Evolutionary conservation across 2,888 invertebrate species (phyloP), one percentile per base, ranked within the genome.

Genomic region (Oscheius sp.): DNA sequence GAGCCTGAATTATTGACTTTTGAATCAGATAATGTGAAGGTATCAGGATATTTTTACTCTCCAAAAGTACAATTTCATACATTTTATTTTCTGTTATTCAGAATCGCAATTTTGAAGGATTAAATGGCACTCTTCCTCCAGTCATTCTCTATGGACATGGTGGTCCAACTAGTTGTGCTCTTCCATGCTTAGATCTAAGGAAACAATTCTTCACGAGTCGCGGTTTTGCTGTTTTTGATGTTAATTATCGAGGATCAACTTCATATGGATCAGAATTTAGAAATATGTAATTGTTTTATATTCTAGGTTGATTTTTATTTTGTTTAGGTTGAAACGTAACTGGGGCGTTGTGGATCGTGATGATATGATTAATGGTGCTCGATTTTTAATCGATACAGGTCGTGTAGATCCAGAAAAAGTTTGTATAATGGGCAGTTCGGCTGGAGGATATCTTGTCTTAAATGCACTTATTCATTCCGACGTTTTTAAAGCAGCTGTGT

Each of bases 191-290:
- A 9, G 84, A 85, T 70, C 72, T 87, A 30, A 84, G 83, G 70
- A 85, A 86, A 28, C 87, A 87, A 77, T 80, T 77, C 64, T 77
- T 75, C 67, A 80, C 79, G 1, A 72, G 72, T 0, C 67, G 79
- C 1, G 88, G 88, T n/a, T 86, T 87, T 75, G 88, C 87, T 17
- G 83, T 88, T 1, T 82, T 88, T 36, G 59, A 59, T 41, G 59
- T 88, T 6, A 86, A 88, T 77, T 88, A 88, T 75, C 77, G 88
- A 17, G 88, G 88, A 24, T 87, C 87, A 47, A 87, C 87, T 22
- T 87, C 88, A 5, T 87, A 85, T 74, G 88, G 88, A 22, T 82
- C 85, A 17, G 70, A 77, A 5, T 88, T 87, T 80, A 75, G 88
- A 30, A 78, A 86, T 56, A 75, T 80, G 71, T 84, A 85, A n/a